Evolutionary conservation across 2,888 invertebrate genomes (phyloP).

Genomic region (Agrochola macilenta): DNA sequence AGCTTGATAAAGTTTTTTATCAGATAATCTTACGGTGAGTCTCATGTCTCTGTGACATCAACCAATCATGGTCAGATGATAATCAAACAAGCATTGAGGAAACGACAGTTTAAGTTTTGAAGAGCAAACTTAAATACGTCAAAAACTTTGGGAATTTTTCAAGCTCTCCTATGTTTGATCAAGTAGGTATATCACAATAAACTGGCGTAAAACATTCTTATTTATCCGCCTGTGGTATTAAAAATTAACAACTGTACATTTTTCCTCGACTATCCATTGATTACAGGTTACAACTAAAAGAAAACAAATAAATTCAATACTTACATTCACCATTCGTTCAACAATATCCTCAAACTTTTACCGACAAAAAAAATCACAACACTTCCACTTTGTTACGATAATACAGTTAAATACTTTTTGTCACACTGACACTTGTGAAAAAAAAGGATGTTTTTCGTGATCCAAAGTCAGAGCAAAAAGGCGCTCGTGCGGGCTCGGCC

Average conservation of each 20-base stretch:
- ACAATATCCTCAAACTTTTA: constrained; percentile 58
- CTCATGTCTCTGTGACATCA: too few relatives aligned
- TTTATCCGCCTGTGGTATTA: too few relatives aligned
- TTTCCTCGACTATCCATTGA: not conserved
- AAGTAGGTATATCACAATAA: too few relatives aligned
- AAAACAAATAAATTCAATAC: constrained; percentile 43
- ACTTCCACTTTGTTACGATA: constrained; percentile 57
- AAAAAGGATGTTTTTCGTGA: constrained; percentile 62
- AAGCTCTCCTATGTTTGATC: too few relatives aligned
- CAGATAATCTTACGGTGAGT: too few relatives aligned
- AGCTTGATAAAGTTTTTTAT: too few relatives aligned
- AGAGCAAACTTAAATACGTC: too few relatives aligned
- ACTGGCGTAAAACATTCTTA: too few relatives aligned
- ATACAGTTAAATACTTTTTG: constrained; percentile 58
- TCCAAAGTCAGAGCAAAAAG: constrained; percentile 56
- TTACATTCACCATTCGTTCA: constrained; percentile 55
- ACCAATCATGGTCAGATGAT: too few relatives aligned
- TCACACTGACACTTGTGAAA: constrained; percentile 58
- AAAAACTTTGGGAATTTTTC: too few relatives aligned
- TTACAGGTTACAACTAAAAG: not conserved
- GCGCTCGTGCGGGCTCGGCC: constrained; percentile 64
- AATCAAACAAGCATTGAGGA: too few relatives aligned
- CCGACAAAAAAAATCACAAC: constrained; percentile 61
- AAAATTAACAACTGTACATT: not conserved
- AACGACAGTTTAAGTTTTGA: too few relatives aligned